These are phyloP conservation scores for Cynopterus sphinx DNA, from an alignment of 2,797 vertebrate species.

Conservation along the genomic window DNA sequence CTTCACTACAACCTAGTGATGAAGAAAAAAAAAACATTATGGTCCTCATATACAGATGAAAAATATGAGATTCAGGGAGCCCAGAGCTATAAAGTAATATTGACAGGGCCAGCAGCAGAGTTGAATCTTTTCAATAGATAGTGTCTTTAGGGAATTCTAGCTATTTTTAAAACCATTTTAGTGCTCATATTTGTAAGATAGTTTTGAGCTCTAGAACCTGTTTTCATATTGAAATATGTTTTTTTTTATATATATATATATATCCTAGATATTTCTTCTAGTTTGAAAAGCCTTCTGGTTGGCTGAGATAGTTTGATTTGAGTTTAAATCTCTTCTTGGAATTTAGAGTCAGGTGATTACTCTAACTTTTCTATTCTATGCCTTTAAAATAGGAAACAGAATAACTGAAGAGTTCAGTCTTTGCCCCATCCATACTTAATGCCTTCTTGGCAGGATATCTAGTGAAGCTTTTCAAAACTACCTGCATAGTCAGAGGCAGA, in stretches of 20 bases:
- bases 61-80: not conserved
- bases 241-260: not conserved
- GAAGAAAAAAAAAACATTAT: not conserved
- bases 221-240: not conserved
- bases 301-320: slow-evolving; percentile 5
- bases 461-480: not conserved
- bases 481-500: not conserved
- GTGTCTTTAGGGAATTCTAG: not conserved
- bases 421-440: not conserved
- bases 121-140: not conserved
- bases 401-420: not conserved
- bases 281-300: slow-evolving; percentile 10
- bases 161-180: not conserved
- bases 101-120: not conserved
- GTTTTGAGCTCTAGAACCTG: not conserved
- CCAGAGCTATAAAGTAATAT: not conserved
- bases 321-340: slow-evolving; percentile 36
- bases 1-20: not conserved
- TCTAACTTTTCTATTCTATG: not conserved
- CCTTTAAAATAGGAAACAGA: slow-evolving; percentile 26
- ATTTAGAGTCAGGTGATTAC: slow-evolving; percentile 20
- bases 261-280: not conserved
- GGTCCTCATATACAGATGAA: not conserved
- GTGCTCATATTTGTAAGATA: slow-evolving; percentile 2
- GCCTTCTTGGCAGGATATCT: not conserved